Evolutionary conservation across 2,797 vertebrate species (phyloP), one percentile per base, ranked within the genome.

Genomic region (Oryzias sinensis): DNA sequence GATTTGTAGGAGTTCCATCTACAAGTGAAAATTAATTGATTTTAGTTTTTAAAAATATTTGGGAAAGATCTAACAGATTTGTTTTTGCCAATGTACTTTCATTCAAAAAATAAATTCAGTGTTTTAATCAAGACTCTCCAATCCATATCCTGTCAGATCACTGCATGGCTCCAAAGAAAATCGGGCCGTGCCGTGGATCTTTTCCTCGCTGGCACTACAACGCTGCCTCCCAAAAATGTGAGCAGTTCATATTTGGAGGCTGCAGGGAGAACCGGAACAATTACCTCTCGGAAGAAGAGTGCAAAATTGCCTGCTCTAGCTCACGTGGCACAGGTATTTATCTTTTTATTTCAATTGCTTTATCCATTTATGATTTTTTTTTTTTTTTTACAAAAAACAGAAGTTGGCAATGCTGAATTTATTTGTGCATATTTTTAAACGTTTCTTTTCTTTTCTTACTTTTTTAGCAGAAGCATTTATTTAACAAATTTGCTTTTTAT

Each of bases 161-260:
- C 65, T 99, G 97, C 67, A 91, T 96, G 68, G 86, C 81, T 52
- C 91, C 94, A 1, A 92, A 62, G 77, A 99, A 97, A 76, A 40
- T 90, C 1, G 97, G 97, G 2, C 94, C 94, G 5, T 99, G 97
- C 55, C 94, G 97, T 0, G 94, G 95, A 0, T 72, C 94, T 43
- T 99, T 96, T 68, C 92, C 88, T 1, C 95, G 97, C 56, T 99
- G 95, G 95, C 95, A 94, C 76, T 97, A 95, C 63, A 94, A 95
- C 9, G 91, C 89, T 0, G 87, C 55, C 6, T 88, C 91, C 0
- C 82, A 92, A 72, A 68, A 88, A 33, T 99, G 97, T 53, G 91
- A 96, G 74, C 0, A 46, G 48, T 93, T 93, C 64, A 20, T 0
- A 0, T 93, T 83, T 18, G 92, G 92, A 2, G 92, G 92, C 67